Evolutionary conservation across 2,113 vertebrate species (phyloP), one percentile per base, ranked within the genome.

Genomic region (Oryzias celebensis): DNA sequence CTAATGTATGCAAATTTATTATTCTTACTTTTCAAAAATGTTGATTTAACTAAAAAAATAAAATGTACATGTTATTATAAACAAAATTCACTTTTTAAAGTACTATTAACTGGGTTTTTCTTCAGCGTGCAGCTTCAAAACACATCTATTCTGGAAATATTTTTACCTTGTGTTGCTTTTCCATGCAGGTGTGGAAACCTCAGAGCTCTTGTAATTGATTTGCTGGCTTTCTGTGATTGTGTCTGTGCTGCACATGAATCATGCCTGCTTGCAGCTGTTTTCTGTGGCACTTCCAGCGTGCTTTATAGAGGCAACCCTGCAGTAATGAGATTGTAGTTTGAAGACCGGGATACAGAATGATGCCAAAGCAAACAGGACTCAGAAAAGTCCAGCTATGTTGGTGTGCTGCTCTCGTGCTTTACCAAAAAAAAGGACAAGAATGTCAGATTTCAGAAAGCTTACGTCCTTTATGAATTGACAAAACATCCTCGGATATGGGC

Each of bases 401-500:
- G 74, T 80, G 73, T 75, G 42, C 54, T 24, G 10, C 55, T 48
- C 31, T 71, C 49, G 42, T 15, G 13, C 31, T 72, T 52, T 74
- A 36, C 36, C 73, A 66, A 78, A 80, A 82, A 82, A 75, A 81
- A 81, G 82, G 78, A 71, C 47, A 77, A 69, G 44, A 73, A 73
- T 58, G 50, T 75, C 17, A 64, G 50, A 58, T 76, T 77, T 61
- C 42, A 64, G 43, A 66, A 75, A 54, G 57, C 56, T 50, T 62
- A 56, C 56, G 22, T 20, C 47, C 22, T 53, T 56, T 74, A 15
- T 57, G 2, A 47, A 58, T 71, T 60, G n/a, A 54, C 31, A 59
- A 46, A 72, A 74, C 53, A 65, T 44, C 17, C 50, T 44, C 28
- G 14, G 42, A 42, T 51, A 14, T 3, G 16, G 15, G 46, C 36